phyloP scores from a whole-genome alignment of 2,888 invertebrate genomes.

The Sclerodermus sp. region DNA sequence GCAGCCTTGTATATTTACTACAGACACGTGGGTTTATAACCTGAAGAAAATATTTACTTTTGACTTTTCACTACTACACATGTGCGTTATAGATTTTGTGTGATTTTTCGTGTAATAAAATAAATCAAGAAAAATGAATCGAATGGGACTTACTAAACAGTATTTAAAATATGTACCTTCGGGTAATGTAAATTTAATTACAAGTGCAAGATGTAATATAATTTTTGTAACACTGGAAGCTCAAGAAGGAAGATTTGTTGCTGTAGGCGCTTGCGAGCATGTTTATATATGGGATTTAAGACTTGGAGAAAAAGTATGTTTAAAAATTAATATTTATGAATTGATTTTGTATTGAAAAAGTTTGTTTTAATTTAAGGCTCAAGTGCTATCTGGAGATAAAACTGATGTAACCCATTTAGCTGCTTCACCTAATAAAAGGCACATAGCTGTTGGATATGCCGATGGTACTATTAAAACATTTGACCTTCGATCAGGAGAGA shows the following conservation, averaged over 20 bases:
- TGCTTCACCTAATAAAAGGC: conserved; percentile 73
- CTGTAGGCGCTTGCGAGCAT: conserved; percentile 92
- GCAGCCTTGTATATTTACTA: no score
- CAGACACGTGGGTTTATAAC: no score
- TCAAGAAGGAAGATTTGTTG: conserved; percentile 80
- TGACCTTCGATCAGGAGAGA: conserved; percentile 73
- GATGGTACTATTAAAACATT: conserved; percentile 88
- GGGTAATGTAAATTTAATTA: conserved; percentile 86
- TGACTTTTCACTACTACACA: no score
- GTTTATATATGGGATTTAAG: conserved; percentile 93
- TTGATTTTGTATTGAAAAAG: neutral
- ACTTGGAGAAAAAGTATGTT: conserved; percentile 74
- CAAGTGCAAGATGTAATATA: conserved; percentile 77
- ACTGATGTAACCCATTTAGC: conserved; percentile 76
- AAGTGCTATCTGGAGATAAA: conserved; percentile 79
- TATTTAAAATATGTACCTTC: conserved; percentile 85
- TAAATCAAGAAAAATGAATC: no score
- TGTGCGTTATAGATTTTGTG: no score
- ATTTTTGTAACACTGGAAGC: conserved; percentile 77
- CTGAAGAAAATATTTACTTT: no score
- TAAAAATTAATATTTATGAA: neutral
- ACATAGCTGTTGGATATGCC: conserved; percentile 87
- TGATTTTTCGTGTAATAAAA: no score
- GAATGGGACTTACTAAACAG: conserved; percentile 90
- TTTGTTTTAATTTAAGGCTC: conserved; percentile 61